Base-by-base conservation (phyloP, 2,113 vertebrate species). In the Petrocephalus microphthalmus region DNA sequence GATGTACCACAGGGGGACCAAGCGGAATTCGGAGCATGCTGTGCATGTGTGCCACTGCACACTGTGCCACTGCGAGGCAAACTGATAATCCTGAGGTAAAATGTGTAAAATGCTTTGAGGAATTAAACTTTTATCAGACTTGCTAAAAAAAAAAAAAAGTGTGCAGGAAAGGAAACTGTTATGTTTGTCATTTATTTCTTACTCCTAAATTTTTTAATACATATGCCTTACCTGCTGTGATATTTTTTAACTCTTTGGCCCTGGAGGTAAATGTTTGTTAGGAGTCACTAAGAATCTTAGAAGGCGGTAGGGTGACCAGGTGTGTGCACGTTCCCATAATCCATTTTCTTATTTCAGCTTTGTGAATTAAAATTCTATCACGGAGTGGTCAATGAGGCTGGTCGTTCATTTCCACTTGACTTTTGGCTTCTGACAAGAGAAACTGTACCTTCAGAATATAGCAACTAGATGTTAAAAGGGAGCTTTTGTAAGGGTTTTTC, bases 391-490 rank as follows among this genome's bases (percentile, higher is more conserved):
- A 74, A 19, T 22, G 81, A 83, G 37, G 81, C 42, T 45, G 42
- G 81, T 83, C 15, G 49, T 83, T 83, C 81, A 83, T 83, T 83
- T 83, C 81, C 45, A 49, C 81, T 83, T 83, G 19, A 47, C 37
- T 47, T 83, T 10, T 83, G 13, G 33, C 42, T 83, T 83, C 19
- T 19, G 17, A 47, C 42, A n/a, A 10, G 7, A 49, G 42, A 13
- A n/a, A 49, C 17, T 7, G 2, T 45, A 11, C 13, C 4, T 49
- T 47, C 45, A 83, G 22, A 10, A n/a, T 83, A 7, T 49, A 49
- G 45, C 37, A 49, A 17, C 7, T 83, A 49, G 45, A 83, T 7
- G 42, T 49, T 47, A 42, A 83, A 49, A 83, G 20, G 1, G 37
- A 45, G 17, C 15, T 6, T 45, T 45, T 81, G 15, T 45, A 7